Conservation (phyloP, 2,113 vertebrate species). For the Sturnira hondurensis region DNA sequence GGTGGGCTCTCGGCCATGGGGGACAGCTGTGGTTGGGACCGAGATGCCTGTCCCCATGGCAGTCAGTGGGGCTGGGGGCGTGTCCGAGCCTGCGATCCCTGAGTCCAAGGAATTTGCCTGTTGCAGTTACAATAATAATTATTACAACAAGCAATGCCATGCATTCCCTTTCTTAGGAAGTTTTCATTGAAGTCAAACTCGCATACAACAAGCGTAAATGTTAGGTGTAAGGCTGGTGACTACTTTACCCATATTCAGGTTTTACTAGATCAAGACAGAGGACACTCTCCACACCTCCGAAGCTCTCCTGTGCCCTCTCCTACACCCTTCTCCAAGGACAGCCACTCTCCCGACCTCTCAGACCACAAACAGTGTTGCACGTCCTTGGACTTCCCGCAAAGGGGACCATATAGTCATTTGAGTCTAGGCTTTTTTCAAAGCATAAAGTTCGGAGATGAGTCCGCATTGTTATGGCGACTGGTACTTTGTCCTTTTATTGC, state of each 20-base stretch:
- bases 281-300: rapidly evolving
- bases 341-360: neutral
- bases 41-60: neutral
- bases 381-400: neutral
- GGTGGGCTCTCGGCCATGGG: neutral
- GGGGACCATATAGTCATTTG: neutral
- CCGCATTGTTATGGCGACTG: rapidly evolving
- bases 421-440: neutral
- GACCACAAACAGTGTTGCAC: neutral
- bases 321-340: neutral
- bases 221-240: neutral
- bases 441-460: neutral
- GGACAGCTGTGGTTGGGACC: neutral
- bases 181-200: neutral
- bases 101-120: neutral
- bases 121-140: too few relatives aligned
- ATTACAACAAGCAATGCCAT: neutral
- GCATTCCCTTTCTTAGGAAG: neutral
- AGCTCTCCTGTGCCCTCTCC: neutral
- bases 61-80: neutral
- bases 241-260: neutral
- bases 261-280: neutral
- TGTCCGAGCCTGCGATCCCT: neutral
- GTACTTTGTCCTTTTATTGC: neutral
- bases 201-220: neutral